These are phyloP conservation scores for Acromyrmex echinatior DNA, from an alignment of 1,140 invertebrate genomes.

Conservation along the genomic window DNA sequence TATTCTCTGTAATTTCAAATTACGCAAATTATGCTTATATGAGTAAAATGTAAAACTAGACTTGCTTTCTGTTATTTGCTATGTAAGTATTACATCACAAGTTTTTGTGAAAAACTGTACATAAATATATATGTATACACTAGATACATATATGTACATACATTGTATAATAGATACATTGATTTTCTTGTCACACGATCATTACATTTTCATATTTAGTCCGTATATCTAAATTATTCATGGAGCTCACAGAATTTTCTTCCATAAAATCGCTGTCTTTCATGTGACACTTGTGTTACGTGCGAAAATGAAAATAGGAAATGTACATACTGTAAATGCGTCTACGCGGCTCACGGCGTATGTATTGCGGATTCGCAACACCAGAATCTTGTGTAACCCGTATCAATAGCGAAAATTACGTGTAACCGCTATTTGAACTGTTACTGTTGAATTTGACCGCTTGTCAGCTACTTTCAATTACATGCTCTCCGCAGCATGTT, in stretches of 20 bases:
- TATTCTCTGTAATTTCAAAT: constrained; percentile 6
- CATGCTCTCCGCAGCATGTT: constrained; percentile 37
- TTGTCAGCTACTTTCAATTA: constrained; percentile 69
- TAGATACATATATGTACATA: background rate
- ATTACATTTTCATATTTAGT: constrained; percentile 27
- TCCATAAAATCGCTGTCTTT: constrained; percentile 19
- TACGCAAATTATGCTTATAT: background rate
- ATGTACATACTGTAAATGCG: constrained; percentile 19
- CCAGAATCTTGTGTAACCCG: constrained; percentile 55
- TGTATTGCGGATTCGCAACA: constrained; percentile 47
- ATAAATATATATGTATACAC: background rate
- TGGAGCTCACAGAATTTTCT: background rate
- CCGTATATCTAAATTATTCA: background rate
- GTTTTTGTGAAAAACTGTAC: background rate
- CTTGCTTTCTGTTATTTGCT: background rate
- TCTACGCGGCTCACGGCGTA: constrained; percentile 2
- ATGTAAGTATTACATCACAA: constrained; percentile 9
- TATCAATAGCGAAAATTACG: constrained; percentile 62
- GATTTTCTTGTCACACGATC: background rate
- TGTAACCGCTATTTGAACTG: constrained; percentile 60
- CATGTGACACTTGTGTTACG: background rate
- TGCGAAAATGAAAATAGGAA: constrained; percentile 36
- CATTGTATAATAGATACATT: background rate
- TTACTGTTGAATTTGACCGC: constrained; percentile 57
- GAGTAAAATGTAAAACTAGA: background rate